Evolutionary conservation across 2,888 invertebrate species (phyloP).

Genomic region (Coelogynopora nodosa): DNA sequence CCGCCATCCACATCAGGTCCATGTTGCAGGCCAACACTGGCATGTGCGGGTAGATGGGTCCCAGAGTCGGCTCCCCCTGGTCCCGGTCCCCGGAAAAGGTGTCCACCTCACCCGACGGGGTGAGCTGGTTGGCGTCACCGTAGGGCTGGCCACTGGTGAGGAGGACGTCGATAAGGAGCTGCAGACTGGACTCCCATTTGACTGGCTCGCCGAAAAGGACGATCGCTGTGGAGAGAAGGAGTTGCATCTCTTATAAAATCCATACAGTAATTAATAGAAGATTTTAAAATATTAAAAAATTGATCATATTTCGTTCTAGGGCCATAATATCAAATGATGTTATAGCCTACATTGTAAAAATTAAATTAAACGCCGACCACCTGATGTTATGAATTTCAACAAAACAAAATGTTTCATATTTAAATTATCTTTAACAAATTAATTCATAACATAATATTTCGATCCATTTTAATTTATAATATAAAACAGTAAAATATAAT

Average conservation of each 20-base stretch:
- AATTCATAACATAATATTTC: too few species aligned
- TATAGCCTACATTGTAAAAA: too few species aligned
- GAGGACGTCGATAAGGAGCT: conserved; percentile 67
- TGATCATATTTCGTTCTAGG: neutral
- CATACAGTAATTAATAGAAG: neutral
- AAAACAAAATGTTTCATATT: too few species aligned
- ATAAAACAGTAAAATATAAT: too few species aligned
- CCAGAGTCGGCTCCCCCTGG: neutral
- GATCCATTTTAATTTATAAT: too few species aligned
- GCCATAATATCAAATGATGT: too few species aligned
- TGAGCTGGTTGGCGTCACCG: conserved; percentile 46
- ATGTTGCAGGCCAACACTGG: conserved; percentile 70
- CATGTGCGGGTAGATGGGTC: conserved; percentile 65
- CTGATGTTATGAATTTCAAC: too few species aligned
- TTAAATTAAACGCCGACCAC: too few species aligned
- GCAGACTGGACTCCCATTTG: conserved; percentile 69
- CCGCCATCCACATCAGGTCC: conserved; percentile 70
- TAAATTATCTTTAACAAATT: too few species aligned
- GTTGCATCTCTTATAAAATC: too few species aligned
- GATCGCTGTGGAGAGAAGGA: conserved; percentile 63
- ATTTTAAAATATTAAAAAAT: neutral
- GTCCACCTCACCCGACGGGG: conserved; percentile 49
- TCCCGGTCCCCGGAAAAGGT: neutral
- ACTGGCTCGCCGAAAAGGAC: conserved; percentile 69
- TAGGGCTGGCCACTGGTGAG: conserved; percentile 67